phyloP scores from a whole-genome alignment of 1,140 invertebrate genomes.

The Drosophila sp. region DNA sequence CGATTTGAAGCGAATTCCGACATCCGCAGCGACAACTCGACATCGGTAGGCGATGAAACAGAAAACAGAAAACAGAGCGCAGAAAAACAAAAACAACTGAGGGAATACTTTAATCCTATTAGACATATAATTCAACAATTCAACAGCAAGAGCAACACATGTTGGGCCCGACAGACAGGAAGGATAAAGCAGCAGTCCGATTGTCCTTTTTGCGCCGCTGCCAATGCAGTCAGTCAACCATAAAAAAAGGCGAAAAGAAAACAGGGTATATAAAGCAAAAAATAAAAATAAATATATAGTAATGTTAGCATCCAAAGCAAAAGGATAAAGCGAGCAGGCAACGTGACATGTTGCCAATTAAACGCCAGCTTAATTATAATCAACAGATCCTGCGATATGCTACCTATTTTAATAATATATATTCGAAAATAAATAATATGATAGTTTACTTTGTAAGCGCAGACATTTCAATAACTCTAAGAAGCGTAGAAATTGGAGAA shows the following conservation, averaged over 20 bases:
- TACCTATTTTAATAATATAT: slow-evolving; percentile 1
- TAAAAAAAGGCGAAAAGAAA: slow-evolving; percentile 1
- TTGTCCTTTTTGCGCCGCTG: slow-evolving; percentile 65
- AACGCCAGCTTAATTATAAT: slow-evolving; percentile 35
- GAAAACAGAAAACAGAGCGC: no score
- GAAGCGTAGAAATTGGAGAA: neutral
- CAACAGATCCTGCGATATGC: slow-evolving; percentile 4
- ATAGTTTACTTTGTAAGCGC: neutral
- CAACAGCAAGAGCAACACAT: slow-evolving; percentile 78
- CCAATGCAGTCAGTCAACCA: slow-evolving; percentile 32
- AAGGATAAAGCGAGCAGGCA: slow-evolving; percentile 3
- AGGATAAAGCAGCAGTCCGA: slow-evolving; percentile 72
- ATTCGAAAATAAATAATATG: neutral
- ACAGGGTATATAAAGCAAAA: no score
- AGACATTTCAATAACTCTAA: slow-evolving; percentile 3
- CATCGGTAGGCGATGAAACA: slow-evolving; percentile 61
- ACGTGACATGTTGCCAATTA: slow-evolving; percentile 13
- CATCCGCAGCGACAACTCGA: slow-evolving; percentile 35
- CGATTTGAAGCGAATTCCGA: slow-evolving; percentile 60
- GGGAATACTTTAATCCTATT: slow-evolving; percentile 82
- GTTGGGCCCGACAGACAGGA: slow-evolving; percentile 80
- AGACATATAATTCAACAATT: slow-evolving; percentile 80
- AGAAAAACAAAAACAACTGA: slow-evolving; percentile 61
- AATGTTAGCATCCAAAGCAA: neutral
- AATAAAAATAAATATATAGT: neutral